Conservation (phyloP, 1,140 invertebrate species). For the Drosophila serrata region DNA sequence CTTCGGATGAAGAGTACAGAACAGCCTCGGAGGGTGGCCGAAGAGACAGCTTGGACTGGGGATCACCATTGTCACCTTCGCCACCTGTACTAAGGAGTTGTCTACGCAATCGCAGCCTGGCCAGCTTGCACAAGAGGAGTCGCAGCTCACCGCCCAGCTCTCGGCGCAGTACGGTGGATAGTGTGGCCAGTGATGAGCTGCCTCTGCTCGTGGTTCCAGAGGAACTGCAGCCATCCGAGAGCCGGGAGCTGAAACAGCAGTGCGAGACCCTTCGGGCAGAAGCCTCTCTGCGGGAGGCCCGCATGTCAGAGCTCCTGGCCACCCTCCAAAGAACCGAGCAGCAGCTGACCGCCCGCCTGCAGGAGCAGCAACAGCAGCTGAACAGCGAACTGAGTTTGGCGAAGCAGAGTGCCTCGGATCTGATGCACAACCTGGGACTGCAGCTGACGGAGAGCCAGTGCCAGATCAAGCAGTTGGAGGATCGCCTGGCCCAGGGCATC, state of each 20-base stretch:
- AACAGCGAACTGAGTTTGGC: slow-evolving; percentile 83
- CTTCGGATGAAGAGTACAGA: slow-evolving; percentile 94
- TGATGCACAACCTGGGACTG: slow-evolving; percentile 69
- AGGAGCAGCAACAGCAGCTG: slow-evolving; percentile 86
- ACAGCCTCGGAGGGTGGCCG: slow-evolving; percentile 92
- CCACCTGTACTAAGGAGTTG: slow-evolving; percentile 92
- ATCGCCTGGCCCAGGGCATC: slow-evolving; percentile 88
- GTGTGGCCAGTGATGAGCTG: slow-evolving; percentile 85
- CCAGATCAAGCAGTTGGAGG: slow-evolving; percentile 84
- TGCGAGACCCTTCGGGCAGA: slow-evolving; percentile 89
- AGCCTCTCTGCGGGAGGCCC: slow-evolving; percentile 88
- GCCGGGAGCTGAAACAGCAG: slow-evolving; percentile 86
- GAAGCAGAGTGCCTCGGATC: slow-evolving; percentile 85
- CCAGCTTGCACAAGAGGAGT: slow-evolving; percentile 87
- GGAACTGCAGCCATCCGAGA: slow-evolving; percentile 81
- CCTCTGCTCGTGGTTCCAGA: slow-evolving; percentile 84
- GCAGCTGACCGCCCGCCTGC: slow-evolving; percentile 88
- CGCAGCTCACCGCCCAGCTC: slow-evolving; percentile 89
- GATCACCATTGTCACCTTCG: slow-evolving; percentile 88
- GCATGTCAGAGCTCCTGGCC: slow-evolving; percentile 90
- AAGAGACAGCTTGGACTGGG: slow-evolving; percentile 89
- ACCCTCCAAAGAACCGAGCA: slow-evolving; percentile 90
- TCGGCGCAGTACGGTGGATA: slow-evolving; percentile 89
- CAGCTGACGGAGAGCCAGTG: slow-evolving; percentile 78
- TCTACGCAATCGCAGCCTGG: slow-evolving; percentile 84